These are phyloP conservation scores for Pao palembangensis DNA, from an alignment of 2,113 vertebrate species.

Conservation along the genomic window DNA sequence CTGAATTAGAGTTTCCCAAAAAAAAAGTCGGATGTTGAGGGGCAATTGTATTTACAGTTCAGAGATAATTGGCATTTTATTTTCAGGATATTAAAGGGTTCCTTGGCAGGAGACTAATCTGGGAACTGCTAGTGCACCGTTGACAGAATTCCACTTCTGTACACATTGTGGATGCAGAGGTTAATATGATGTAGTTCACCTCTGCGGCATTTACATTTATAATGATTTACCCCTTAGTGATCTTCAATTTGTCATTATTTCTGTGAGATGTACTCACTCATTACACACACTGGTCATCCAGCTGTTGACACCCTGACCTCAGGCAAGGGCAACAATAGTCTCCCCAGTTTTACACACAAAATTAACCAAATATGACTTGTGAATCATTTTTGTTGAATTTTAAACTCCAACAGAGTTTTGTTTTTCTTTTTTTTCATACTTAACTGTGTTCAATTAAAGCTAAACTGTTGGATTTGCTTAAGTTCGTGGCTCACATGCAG, in stretches of 20 bases:
- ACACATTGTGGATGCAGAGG: background rate
- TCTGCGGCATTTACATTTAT: too few species aligned
- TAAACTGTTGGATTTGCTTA: background rate
- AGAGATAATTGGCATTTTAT: slow-evolving; percentile 46
- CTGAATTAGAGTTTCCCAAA: slow-evolving; percentile 56
- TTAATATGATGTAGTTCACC: too few species aligned
- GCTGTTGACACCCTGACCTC: too few species aligned
- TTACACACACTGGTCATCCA: too few species aligned
- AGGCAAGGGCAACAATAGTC: too few species aligned
- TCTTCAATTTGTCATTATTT: too few species aligned
- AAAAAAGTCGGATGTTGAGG: slow-evolving; percentile 59
- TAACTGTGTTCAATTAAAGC: too few species aligned
- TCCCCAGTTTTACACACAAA: too few species aligned
- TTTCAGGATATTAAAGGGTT: slow-evolving; percentile 36
- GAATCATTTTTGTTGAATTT: too few species aligned
- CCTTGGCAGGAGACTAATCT: slow-evolving; percentile 31
- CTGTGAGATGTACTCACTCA: background rate
- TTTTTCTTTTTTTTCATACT: background rate
- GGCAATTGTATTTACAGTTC: slow-evolving; percentile 56
- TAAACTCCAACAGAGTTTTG: background rate
- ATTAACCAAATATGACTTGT: too few species aligned
- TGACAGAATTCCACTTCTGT: slow-evolving; percentile 6
- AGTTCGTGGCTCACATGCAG: background rate
- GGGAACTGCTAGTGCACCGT: slow-evolving; percentile 1
- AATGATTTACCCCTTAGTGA: too few species aligned